A percentile compares a stretch with the other conserved stretches of the same genome.
These are phyloP conservation scores for Neopipo cinnamomea DNA, from an alignment of 2,113 vertebrate genomes.

Conservation along the genomic window DNA sequence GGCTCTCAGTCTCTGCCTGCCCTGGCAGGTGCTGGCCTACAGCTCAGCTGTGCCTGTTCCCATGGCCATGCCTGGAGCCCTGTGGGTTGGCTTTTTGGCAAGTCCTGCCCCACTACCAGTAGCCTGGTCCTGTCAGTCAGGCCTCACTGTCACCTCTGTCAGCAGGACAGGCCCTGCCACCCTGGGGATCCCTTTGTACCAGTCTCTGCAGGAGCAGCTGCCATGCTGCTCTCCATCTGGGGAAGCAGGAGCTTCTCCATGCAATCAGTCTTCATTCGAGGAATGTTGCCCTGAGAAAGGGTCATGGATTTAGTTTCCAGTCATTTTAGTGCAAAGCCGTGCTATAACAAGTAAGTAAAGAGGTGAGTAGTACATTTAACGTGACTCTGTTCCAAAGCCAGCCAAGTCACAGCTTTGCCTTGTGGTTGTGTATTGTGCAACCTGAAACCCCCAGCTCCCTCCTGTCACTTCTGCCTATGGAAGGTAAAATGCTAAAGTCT, in stretches of 20 bases:
- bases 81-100: background rate
- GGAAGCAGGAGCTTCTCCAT: background rate
- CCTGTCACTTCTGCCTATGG: background rate
- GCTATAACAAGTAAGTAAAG: background rate
- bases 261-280: rapidly evolving
- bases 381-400: background rate
- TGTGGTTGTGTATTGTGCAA: background rate
- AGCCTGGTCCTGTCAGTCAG: rapidly evolving
- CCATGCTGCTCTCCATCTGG: background rate
- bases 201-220: rapidly evolving
- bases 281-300: background rate
- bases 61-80: rapidly evolving
- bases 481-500: background rate
- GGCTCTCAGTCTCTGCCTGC: background rate
- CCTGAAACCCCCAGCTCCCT: background rate
- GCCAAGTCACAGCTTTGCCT: background rate
- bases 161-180: rapidly evolving
- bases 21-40: background rate
- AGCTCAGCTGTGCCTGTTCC: background rate
- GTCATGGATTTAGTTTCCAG: background rate
- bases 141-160: background rate
- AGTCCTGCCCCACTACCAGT: background rate
- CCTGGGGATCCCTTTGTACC: too few relatives aligned
- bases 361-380: background rate
- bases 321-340: background rate